Evolutionary conservation across 2,113 vertebrate genomes (phyloP).

Genomic region (Melanerpes aurifrons): DNA sequence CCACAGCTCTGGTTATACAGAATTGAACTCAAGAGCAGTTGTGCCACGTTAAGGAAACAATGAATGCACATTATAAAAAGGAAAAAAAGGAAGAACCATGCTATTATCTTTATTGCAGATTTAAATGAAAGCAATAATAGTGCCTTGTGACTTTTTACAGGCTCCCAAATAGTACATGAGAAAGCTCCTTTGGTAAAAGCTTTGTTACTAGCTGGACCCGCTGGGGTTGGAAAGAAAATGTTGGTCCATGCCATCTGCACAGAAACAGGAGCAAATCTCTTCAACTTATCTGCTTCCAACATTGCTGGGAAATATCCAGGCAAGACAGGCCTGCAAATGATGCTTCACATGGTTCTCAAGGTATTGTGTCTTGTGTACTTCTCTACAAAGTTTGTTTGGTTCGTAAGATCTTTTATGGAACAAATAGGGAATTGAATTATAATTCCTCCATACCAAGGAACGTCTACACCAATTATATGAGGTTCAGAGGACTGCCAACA

Average conservation of each 20-base stretch:
- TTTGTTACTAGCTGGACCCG: constrained; percentile 80
- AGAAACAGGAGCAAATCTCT: constrained; percentile 88
- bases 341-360: constrained; percentile 86
- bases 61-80: background rate
- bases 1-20: background rate
- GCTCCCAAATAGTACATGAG: constrained; percentile 81
- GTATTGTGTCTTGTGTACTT: constrained; percentile 11
- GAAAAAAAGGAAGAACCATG: background rate
- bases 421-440: background rate
- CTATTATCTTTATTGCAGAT: background rate
- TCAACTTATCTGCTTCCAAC: constrained; percentile 79
- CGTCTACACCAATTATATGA: background rate
- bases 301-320: constrained; percentile 80
- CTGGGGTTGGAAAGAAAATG: constrained; percentile 87
- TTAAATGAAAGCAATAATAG: constrained; percentile 33
- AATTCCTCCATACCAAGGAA: background rate
- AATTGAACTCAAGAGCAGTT: background rate
- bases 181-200: constrained; percentile 82
- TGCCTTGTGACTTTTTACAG: constrained; percentile 63
- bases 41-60: background rate
- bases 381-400: background rate
- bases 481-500: background rate
- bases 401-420: background rate
- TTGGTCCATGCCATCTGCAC: constrained; percentile 85
- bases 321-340: constrained; percentile 73